A percentile compares a stretch with the other conserved stretches of the same genome.
Conservation (phyloP, 2,113 vertebrate species). For the Megatriorchis doriae region DNA sequence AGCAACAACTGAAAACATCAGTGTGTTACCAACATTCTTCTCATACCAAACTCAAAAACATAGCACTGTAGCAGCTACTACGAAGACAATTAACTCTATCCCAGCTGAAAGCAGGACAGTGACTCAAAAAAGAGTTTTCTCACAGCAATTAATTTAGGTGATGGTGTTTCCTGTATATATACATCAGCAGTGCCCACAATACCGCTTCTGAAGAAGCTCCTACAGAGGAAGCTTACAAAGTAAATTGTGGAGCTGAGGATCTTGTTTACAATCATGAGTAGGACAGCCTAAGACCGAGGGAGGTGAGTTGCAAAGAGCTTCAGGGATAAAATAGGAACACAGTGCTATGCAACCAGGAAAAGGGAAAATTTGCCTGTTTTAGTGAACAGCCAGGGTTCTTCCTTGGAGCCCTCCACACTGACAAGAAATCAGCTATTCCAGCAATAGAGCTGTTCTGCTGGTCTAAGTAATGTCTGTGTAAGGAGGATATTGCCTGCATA, state of each 20-base stretch:
- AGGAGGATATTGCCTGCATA: not conserved
- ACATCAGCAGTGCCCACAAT: not conserved
- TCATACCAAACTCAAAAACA: no score
- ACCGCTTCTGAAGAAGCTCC: not conserved
- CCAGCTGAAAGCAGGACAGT: not conserved
- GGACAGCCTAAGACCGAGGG: not conserved
- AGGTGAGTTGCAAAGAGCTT: not conserved
- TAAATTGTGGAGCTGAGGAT: not conserved
- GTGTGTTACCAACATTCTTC: no score
- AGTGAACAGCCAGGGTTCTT: not conserved
- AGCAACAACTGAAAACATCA: no score
- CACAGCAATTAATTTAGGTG: not conserved
- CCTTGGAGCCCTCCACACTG: not conserved
- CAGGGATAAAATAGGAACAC: not conserved
- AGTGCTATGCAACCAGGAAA: not conserved
- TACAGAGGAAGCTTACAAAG: not conserved
- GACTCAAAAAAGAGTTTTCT: not conserved
- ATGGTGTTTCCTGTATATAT: not conserved
- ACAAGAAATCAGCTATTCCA: not conserved
- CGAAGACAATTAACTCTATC: no score
- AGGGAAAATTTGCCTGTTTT: not conserved
- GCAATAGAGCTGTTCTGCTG: not conserved
- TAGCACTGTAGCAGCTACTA: no score
- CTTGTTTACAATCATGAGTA: not conserved
- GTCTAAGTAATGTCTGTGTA: not conserved